phyloP scores from a whole-genome alignment of 2,797 vertebrate species.

The Myripristis jacobus region DNA sequence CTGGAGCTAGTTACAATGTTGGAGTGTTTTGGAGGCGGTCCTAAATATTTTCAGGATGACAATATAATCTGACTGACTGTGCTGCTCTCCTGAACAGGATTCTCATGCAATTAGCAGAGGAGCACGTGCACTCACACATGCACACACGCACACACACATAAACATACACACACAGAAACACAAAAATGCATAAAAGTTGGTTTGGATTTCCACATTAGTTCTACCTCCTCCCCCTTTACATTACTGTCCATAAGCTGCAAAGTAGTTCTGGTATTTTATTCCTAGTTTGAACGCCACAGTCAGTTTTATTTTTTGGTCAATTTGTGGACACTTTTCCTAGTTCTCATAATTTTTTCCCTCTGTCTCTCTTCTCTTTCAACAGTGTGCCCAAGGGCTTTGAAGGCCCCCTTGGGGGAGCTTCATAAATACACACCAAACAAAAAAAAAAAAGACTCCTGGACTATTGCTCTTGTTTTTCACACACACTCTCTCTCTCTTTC shows the following conservation, averaged over 20 bases:
- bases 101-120: constrained; percentile 61
- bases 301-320: constrained; percentile 34
- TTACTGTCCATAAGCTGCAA: constrained; percentile 12
- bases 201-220: constrained; percentile 25
- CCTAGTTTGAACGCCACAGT: background rate
- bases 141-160: constrained; percentile 17
- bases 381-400: constrained; percentile 98
- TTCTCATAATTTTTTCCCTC: constrained; percentile 52
- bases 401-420: constrained; percentile 93
- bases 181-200: constrained; percentile 16
- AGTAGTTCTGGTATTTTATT: constrained; percentile 3
- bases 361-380: constrained; percentile 57
- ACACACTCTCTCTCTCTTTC: constrained; percentile 21
- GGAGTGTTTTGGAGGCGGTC: constrained; percentile 82
- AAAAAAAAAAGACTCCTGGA: constrained; percentile 70
- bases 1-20: constrained; percentile 80
- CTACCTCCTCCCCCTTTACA: background rate
- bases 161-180: background rate
- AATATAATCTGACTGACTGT: constrained; percentile 78
- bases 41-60: constrained; percentile 84
- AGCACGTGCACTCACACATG: background rate
- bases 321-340: constrained; percentile 36
- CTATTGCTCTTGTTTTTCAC: constrained; percentile 70
- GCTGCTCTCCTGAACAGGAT: constrained; percentile 66
- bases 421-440: constrained; percentile 83